Evolutionary conservation across 2,888 invertebrate species (phyloP).

Genomic region (Nipponacmea schrenckii): DNA sequence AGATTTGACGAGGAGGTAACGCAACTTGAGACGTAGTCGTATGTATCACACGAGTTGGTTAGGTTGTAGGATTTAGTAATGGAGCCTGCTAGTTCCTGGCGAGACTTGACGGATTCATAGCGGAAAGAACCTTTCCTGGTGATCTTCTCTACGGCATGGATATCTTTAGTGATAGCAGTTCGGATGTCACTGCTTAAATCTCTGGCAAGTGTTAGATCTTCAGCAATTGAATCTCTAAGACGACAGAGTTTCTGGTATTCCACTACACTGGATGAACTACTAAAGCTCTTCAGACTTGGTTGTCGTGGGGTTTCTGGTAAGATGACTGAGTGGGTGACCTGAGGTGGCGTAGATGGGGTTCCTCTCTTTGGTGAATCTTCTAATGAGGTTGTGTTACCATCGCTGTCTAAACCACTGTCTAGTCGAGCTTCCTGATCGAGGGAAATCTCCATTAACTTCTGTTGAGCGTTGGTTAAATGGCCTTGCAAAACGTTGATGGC

Average conservation of each 20-base stretch:
- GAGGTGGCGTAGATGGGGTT: constrained; percentile 21
- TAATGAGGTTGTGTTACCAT: constrained; percentile 28
- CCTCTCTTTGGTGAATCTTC: constrained; percentile 20
- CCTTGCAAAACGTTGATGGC: constrained; percentile 45
- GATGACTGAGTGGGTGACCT: neutral
- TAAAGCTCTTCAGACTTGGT: constrained; percentile 13
- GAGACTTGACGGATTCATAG: constrained; percentile 29
- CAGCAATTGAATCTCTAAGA: constrained; percentile 32
- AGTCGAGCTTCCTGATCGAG: constrained; percentile 33
- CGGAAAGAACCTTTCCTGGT: constrained; percentile 14
- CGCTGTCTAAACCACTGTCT: constrained; percentile 41
- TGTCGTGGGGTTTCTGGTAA: constrained; percentile 9
- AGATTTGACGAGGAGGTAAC: constrained; percentile 30
- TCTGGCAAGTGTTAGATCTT: constrained; percentile 39
- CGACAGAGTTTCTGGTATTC: constrained; percentile 17
- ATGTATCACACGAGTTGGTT: constrained; percentile 47
- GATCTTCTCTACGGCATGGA: constrained; percentile 19
- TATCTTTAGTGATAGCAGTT: constrained; percentile 37
- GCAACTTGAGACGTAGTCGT: constrained; percentile 49
- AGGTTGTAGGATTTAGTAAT: constrained; percentile 54
- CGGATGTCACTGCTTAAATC: constrained; percentile 37
- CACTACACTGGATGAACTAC: constrained; percentile 23
- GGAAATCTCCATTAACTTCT: constrained; percentile 40
- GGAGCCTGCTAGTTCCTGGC: constrained; percentile 50
- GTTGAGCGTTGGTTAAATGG: constrained; percentile 44